Base-by-base conservation (phyloP, 1,140 invertebrate species). In the Brachionus koreanus region DNA sequence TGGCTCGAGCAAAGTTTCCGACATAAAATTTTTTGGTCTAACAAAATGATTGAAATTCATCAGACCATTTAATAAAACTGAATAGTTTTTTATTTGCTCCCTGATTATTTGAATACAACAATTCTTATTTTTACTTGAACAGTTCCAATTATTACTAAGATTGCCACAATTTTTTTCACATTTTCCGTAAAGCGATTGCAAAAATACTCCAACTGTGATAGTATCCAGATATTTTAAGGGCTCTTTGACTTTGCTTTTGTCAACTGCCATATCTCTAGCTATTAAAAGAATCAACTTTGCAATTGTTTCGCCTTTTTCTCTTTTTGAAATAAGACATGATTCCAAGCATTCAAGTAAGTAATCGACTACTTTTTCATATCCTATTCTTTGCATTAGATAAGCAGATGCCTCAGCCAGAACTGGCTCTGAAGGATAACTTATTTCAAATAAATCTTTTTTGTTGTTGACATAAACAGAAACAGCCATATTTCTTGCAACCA, bases 41-140 rank as follows among this genome's bases (percentile, higher is more conserved):
- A 35, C 63, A 67, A 67, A 67, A 67, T 67, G 63, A 37, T 35
- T 67, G n/a, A 67, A 67, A 67, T 67, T 67, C 4, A 67, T 35
- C 2, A 35, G n/a, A 35, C 63, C 63, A 67, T 67, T 67, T 4
- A 67, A 16, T n/a, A 67, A 29, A 12, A 3, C 29, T 12, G 4
- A 12, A 9, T 23, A 13, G 35, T 67, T 35, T 33, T 67, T 33
- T 67, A 67, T 33, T 67, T 67, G 25, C 35, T 67, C 29, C 2
- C 35, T 33, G 1, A 67, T 13, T 16, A 67, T 35, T 7, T 67
- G 6, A 13, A 67, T 67, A 29, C 25, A 33, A 12, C 63, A 67
- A 35, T 67, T 35, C 4, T 7, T 7, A 3, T 67, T 67, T 67
- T 67, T 2, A 35, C 19, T 25, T 19, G n/a, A 23, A 25, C 63